Evolutionary conservation across 2,797 vertebrate genomes (phyloP).

Genomic region (Danio jaintianensis): DNA sequence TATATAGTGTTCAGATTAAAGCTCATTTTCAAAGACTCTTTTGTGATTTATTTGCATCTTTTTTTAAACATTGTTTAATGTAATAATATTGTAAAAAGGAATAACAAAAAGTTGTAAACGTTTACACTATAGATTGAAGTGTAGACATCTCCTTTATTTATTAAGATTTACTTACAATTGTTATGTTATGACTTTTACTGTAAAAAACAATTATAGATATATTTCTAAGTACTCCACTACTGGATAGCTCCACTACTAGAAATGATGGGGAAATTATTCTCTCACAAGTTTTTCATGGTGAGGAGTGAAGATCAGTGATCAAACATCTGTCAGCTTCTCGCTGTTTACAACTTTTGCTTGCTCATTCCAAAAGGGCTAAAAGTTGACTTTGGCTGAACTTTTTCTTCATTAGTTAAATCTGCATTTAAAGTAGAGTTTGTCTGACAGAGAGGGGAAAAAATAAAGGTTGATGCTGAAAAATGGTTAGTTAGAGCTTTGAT

Average conservation of each 20-base stretch:
- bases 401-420: background rate
- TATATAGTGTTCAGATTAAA: too few species aligned
- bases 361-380: background rate
- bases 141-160: too few species aligned
- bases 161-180: too few species aligned
- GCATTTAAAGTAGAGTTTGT: background rate
- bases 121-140: too few species aligned
- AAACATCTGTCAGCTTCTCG: background rate
- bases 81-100: too few species aligned
- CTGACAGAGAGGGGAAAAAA: background rate
- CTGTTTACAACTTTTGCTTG: background rate
- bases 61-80: too few species aligned
- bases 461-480: background rate
- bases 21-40: too few species aligned
- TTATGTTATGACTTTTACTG: too few species aligned
- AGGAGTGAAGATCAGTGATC: background rate
- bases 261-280: background rate
- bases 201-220: too few species aligned
- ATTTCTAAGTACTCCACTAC: background rate
- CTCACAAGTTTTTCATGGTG: background rate
- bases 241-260: background rate
- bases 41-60: too few species aligned
- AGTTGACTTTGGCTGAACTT: background rate
- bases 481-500: slow-evolving; percentile 51
- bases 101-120: too few species aligned